A percentile compares a stretch with the other conserved stretches of the same genome.
Conservation (phyloP, 2,888 invertebrate genomes). For the Pollenia amentaria region DNA sequence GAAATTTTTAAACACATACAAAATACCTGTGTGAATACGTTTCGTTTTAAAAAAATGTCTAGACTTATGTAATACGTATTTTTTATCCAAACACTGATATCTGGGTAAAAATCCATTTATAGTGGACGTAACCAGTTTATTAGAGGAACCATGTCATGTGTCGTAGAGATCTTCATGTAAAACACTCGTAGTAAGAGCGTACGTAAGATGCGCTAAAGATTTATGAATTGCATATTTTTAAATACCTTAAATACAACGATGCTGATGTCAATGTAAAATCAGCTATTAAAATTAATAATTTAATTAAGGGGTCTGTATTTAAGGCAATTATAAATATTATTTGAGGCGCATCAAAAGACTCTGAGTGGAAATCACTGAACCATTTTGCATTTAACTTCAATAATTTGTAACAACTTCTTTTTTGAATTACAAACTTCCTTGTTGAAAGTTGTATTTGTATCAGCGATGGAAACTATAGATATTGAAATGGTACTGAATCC, state of each 20-base stretch:
- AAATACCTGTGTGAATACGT: neutral
- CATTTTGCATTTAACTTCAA: conserved; percentile 47
- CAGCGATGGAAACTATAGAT: too few relatives aligned
- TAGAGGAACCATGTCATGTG: too few relatives aligned
- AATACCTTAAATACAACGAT: neutral
- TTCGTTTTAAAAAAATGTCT: too few relatives aligned
- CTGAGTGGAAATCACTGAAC: conserved; percentile 24
- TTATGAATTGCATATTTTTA: neutral
- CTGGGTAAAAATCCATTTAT: too few relatives aligned
- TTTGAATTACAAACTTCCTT: conserved; percentile 49
- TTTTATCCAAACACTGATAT: too few relatives aligned
- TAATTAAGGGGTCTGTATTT: neutral
- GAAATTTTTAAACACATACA: conserved; percentile 11
- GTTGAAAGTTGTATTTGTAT: conserved; percentile 1
- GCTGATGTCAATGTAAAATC: conserved; percentile 8
- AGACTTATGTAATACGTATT: too few relatives aligned
- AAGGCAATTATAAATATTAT: too few relatives aligned
- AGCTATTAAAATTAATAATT: neutral
- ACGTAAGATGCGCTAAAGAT: neutral
- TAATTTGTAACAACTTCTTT: conserved; percentile 33
- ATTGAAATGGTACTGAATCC: too few relatives aligned
- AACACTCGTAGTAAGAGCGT: too few relatives aligned
- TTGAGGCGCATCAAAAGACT: too few relatives aligned
- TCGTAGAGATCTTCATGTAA: too few relatives aligned
- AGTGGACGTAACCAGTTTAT: too few relatives aligned